phyloP scores from a whole-genome alignment of 2,797 vertebrate species.

The Brachyalestes nurse region DNA sequence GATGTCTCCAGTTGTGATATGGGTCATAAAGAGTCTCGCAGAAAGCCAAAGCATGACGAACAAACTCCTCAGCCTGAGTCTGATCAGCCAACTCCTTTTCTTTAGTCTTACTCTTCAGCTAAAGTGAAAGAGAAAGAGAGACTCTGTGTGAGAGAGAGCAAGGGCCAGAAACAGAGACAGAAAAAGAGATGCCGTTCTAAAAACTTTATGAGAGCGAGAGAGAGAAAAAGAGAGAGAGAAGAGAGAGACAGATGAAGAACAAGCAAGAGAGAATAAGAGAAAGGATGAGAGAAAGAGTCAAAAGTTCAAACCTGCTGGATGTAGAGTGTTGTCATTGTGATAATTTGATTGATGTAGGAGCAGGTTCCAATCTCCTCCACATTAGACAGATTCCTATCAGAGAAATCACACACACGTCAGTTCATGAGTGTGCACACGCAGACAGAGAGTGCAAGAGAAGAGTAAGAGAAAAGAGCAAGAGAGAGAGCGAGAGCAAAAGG shows the following conservation, averaged over 20 bases:
- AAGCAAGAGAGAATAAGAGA: not conserved
- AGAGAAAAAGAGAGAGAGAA: not conserved
- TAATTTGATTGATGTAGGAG: conserved; percentile 97
- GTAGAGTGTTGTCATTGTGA: conserved; percentile 97
- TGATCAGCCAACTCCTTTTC: conserved; percentile 97
- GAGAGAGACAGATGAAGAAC: conserved; percentile 2
- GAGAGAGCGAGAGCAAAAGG: no score
- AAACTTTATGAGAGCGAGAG: conserved; percentile 73
- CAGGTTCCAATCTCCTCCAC: conserved; percentile 97
- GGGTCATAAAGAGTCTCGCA: conserved; percentile 98
- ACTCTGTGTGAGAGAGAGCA: not conserved
- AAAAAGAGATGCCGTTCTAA: not conserved
- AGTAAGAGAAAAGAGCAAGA: no score
- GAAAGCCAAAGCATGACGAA: conserved; percentile 91
- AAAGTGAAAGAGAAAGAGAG: conserved; percentile 2
- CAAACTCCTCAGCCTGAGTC: conserved; percentile 94
- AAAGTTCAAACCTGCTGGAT: conserved; percentile 89
- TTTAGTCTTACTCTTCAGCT: conserved; percentile 98
- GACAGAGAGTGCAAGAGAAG: no score
- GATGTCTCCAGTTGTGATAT: conserved; percentile 94
- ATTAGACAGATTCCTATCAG: conserved; percentile 91
- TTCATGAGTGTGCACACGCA: not conserved
- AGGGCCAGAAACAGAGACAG: conserved; percentile 17
- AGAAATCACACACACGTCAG: conserved; percentile 51
- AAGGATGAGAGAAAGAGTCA: not conserved